Evolutionary conservation across 2,797 vertebrate species (phyloP).

Genomic region (Cirrhinus molitorella): DNA sequence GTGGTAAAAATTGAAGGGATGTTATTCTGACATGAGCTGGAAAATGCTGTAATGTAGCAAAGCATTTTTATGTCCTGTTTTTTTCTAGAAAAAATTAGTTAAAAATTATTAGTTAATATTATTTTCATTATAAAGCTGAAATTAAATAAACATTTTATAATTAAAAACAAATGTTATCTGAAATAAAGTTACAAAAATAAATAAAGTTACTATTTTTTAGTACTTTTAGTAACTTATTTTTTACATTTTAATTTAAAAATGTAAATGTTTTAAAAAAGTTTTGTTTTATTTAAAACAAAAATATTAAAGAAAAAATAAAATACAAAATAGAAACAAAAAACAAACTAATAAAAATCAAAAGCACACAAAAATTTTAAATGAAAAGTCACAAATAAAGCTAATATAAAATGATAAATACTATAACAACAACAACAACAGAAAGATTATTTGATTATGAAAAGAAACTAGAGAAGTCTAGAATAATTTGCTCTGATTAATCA

Average conservation of each 20-base stretch:
- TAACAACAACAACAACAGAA: neutral
- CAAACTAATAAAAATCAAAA: neutral
- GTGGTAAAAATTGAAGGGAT: neutral
- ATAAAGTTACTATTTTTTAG: too few relatives aligned
- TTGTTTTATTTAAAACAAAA: too few relatives aligned
- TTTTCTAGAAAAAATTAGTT: too few relatives aligned
- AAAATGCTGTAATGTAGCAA: neutral
- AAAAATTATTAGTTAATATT: neutral
- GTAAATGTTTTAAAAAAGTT: too few relatives aligned
- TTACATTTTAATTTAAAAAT: too few relatives aligned
- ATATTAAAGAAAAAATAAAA: too few relatives aligned
- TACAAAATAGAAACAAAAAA: too few relatives aligned
- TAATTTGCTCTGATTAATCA: neutral
- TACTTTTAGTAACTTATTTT: too few relatives aligned
- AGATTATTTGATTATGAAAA: neutral
- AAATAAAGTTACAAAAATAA: too few relatives aligned
- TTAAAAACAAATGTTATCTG: neutral
- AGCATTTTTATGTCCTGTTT: too few relatives aligned
- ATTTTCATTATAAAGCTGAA: neutral
- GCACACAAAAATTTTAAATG: neutral
- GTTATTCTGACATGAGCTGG: neutral
- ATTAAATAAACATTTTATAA: neutral
- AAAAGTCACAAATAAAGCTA: neutral
- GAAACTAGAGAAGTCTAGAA: neutral
- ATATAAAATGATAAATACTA: neutral